Evolutionary conservation across 2,113 vertebrate species (phyloP), one percentile per base, ranked within the genome.

Genomic region (Malaclemys terrapin): DNA sequence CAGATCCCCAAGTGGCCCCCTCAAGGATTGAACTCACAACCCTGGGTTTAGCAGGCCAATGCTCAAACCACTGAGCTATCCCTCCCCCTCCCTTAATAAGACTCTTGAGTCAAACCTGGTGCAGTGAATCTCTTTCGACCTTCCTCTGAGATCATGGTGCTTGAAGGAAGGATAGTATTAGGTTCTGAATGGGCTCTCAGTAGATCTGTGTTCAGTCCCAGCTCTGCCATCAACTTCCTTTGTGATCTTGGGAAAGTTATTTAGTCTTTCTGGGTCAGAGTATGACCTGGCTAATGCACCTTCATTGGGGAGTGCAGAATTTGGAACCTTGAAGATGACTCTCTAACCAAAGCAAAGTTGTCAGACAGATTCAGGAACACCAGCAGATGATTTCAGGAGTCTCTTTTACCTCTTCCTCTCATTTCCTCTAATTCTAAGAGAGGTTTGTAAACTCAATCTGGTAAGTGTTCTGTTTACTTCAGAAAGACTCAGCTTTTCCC

Each of bases 211-310:
- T 69, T 69, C 17, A n/a, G 4, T 69, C 65, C 17, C 31, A n/a
- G 65, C 35, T 69, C 17, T 69, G 65, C 31, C 62, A 65, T 31
- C 8, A 17, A n/a, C 17, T 62, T 62, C 27, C 11, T 76, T 82
- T 90, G 0, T 86, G 76, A 72, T 38, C 6, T 50, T 0, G 0
- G 47, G 31, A 31, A 89, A 24, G 38, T 1, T 35, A 5, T 1
- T 76, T 93, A 65, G 19, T 69, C 25, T 90, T 8, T 94, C 49
- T 82, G 79, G 2, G 75, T 91, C 35, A 56, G 91, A 6, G 57
- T 38, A 25, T 2, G 3, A 12, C 49, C 9, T 76, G 42, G 12
- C 14, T 80, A 59, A 59, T 47, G 20, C 47, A 69, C 49, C 45
- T 91, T 35, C 35, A 75, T 27, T 38, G 35, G 65, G 38, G 50